Conservation (phyloP, 2,113 vertebrate genomes). For the Aspidoscelis tigris region DNA sequence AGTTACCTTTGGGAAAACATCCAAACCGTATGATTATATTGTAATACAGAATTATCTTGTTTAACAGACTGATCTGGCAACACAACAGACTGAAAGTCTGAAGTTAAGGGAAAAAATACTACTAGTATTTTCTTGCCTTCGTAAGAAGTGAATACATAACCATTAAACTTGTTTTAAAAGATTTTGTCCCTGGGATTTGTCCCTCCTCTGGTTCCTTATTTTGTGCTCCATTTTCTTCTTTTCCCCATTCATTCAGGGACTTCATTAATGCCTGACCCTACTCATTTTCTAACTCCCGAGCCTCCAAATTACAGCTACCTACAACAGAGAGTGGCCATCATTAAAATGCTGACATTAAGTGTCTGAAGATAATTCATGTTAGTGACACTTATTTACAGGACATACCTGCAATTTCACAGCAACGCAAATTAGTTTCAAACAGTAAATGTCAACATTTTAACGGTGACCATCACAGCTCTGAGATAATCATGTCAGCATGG, state of each 20-base stretch:
- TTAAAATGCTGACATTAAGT: conserved; percentile 64
- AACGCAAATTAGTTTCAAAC: conserved; percentile 56
- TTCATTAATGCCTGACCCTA: conserved; percentile 49
- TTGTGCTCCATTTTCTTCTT: conserved; percentile 46
- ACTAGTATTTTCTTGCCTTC: conserved; percentile 75
- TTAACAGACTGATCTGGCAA: conserved; percentile 66
- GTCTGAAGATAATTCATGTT: conserved; percentile 53
- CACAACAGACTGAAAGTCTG: conserved; percentile 77
- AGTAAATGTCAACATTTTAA: conserved; percentile 62
- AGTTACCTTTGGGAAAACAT: too few relatives aligned
- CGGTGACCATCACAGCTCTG: conserved; percentile 29
- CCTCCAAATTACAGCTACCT: conserved; percentile 49
- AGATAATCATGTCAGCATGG: conserved; percentile 43
- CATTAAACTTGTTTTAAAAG: conserved; percentile 65
- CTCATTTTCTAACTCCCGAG: conserved; percentile 37
- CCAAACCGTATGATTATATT: conserved; percentile 61
- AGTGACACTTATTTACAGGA: conserved; percentile 62
- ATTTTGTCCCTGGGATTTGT: conserved; percentile 38
- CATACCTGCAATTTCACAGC: conserved; percentile 58
- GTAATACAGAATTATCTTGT: conserved; percentile 70
- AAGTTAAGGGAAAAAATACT: conserved; percentile 78
- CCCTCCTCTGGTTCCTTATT: conserved; percentile 20
- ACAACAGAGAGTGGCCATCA: conserved; percentile 44
- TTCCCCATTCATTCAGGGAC: conserved; percentile 48
- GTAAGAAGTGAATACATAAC: conserved; percentile 66